phyloP scores from a whole-genome alignment of 1,140 invertebrate species.

The Hestina assimilis region DNA sequence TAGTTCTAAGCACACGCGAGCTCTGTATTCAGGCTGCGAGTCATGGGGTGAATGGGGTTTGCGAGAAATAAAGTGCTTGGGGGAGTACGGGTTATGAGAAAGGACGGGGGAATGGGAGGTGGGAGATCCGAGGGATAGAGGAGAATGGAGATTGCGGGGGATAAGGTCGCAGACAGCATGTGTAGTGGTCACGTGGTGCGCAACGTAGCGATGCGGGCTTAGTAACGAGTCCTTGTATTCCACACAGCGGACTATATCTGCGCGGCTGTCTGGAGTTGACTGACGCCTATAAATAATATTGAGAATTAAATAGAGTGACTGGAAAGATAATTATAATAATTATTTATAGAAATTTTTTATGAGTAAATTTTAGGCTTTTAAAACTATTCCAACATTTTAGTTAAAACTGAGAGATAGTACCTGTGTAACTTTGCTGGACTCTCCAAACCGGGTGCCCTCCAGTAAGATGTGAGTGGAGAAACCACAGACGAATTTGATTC shows the following conservation, averaged over 20 bases:
- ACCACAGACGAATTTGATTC: slow-evolving; percentile 54
- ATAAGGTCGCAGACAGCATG: slow-evolving; percentile 72
- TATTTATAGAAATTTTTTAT: no score
- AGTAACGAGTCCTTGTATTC: slow-evolving; percentile 62
- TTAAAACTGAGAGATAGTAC: no score
- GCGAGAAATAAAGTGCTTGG: slow-evolving; percentile 11
- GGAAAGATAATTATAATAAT: no score
- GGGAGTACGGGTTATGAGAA: slow-evolving; percentile 33
- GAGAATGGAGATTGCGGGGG: slow-evolving; percentile 34
- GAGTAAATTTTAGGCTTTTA: no score
- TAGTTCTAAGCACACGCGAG: slow-evolving; percentile 64
- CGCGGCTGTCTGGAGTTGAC: slow-evolving; percentile 65
- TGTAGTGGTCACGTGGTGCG: slow-evolving; percentile 44
- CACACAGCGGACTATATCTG: slow-evolving; percentile 73
- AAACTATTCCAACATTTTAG: no score
- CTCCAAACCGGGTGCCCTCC: slow-evolving; percentile 59
- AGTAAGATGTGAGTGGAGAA: slow-evolving; percentile 58
- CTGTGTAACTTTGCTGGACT: slow-evolving; percentile 51
- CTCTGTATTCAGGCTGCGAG: slow-evolving; percentile 55
- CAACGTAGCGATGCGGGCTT: slow-evolving; percentile 47
- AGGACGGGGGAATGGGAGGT: slow-evolving; percentile 42
- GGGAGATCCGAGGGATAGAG: slow-evolving; percentile 53
- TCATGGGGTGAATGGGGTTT: background rate
- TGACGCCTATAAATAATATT: slow-evolving; percentile 45
- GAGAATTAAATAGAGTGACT: no score